These are phyloP conservation scores for Austrofundulus limnaeus DNA, from an alignment of 2,113 vertebrate species.

Conservation along the genomic window DNA sequence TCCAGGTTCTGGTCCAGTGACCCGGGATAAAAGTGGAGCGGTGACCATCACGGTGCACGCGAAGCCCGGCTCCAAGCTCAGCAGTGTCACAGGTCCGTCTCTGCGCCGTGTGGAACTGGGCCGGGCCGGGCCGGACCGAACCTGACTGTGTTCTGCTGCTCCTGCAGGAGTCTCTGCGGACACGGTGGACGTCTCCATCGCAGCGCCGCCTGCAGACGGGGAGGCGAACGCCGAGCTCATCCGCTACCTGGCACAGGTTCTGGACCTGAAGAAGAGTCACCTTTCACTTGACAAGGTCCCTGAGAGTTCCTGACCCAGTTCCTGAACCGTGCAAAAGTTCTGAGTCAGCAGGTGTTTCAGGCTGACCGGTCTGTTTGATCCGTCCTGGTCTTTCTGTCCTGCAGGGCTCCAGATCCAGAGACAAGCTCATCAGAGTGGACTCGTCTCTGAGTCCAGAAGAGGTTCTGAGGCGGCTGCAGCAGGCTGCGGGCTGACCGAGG, in stretches of 20 bases:
- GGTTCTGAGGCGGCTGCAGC: conserved; percentile 84
- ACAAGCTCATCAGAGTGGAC: conserved; percentile 88
- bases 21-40: conserved; percentile 72
- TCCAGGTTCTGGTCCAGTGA: conserved; percentile 71
- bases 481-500: conserved; percentile 69
- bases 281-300: conserved; percentile 87
- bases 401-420: conserved; percentile 90
- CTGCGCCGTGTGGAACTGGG: rapidly evolving
- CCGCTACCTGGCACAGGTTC: conserved; percentile 86
- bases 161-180: conserved; percentile 82
- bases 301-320: background rate
- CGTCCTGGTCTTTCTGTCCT: conserved; percentile 1
- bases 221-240: conserved; percentile 91
- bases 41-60: conserved; percentile 82
- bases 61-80: conserved; percentile 88
- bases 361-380: too few relatives aligned
- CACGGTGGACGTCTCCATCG: conserved; percentile 86
- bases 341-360: too few relatives aligned
- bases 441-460: conserved; percentile 81
- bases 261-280: conserved; percentile 86
- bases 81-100: conserved; percentile 80
- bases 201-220: conserved; percentile 89
- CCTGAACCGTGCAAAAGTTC: too few relatives aligned
- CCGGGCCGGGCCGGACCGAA: rapidly evolving
- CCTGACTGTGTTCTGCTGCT: conserved; percentile 6